Conservation (phyloP, 2,113 vertebrate genomes). For the Pseudorectes ferrugineus region DNA sequence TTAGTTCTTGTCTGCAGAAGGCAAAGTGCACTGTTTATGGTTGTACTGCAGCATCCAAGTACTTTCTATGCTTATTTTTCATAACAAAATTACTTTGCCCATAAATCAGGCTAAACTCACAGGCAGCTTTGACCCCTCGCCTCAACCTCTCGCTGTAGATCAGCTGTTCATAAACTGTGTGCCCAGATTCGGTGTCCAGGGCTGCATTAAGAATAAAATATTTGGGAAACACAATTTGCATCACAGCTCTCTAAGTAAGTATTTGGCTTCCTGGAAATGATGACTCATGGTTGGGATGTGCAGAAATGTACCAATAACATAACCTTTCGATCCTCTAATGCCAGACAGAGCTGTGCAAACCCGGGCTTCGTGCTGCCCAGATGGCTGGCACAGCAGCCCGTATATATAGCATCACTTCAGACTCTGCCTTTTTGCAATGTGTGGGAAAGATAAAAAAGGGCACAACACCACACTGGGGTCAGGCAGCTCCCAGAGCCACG, state of each 20-base stretch:
- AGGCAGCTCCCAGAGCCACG: constrained; percentile 75
- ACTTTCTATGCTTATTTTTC: constrained; percentile 30
- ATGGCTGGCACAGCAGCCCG: constrained; percentile 7
- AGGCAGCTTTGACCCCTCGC: constrained; percentile 3
- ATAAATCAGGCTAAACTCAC: constrained; percentile 23
- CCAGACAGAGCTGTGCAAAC: constrained; percentile 44
- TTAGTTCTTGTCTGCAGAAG: background rate
- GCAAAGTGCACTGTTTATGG: background rate
- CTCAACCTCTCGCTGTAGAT: background rate
- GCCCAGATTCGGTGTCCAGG: background rate
- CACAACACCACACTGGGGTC: constrained; percentile 76
- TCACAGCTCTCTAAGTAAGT: constrained; percentile 75
- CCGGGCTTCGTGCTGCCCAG: background rate
- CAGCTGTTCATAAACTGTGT: constrained; percentile 4
- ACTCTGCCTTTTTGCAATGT: constrained; percentile 70
- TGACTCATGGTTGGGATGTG: constrained; percentile 77
- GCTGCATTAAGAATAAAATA: constrained; percentile 60
- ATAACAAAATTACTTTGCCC: constrained; percentile 9
- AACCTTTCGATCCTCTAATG: constrained; percentile 59
- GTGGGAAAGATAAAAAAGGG: constrained; percentile 86
- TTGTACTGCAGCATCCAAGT: constrained; percentile 14
- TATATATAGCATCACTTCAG: constrained; percentile 73
- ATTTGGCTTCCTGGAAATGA: constrained; percentile 74
- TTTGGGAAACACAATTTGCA: constrained; percentile 77
- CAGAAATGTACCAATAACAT: constrained; percentile 74